phyloP scores from a whole-genome alignment of 2,888 invertebrate genomes.

The Taenaris catops region DNA sequence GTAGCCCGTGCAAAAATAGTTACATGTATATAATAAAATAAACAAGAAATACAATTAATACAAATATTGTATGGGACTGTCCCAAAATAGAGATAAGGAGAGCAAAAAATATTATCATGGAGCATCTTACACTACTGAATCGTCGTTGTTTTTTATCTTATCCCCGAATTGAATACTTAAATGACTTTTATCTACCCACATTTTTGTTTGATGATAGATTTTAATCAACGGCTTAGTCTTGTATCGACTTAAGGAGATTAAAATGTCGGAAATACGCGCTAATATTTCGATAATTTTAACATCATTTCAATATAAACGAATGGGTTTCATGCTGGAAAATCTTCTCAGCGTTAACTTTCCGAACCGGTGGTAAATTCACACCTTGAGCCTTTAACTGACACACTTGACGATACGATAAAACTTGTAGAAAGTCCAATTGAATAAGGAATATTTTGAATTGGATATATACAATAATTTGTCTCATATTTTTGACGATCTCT shows the following conservation, averaged over 20 bases:
- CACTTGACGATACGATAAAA: no score
- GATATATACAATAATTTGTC: not conserved
- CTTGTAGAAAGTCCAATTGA: no score
- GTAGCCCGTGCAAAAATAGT: no score
- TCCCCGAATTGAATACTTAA: conserved; percentile 1
- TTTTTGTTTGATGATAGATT: conserved; percentile 1
- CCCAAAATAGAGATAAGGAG: no score
- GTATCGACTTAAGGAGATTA: conserved; percentile 1
- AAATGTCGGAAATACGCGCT: conserved; percentile 2
- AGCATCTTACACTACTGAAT: not conserved
- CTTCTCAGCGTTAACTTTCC: no score
- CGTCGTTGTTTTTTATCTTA: conserved; percentile 5
- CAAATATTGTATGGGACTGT: not conserved
- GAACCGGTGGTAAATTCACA: no score
- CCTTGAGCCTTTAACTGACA: no score
- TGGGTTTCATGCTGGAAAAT: no score
- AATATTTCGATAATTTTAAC: no score
- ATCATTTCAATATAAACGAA: no score
- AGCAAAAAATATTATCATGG: conserved; percentile 1
- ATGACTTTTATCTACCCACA: not conserved
- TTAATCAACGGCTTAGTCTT: not conserved
- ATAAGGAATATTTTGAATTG: no score
- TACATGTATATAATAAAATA: not conserved
- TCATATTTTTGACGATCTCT: no score
- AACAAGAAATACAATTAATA: not conserved